Percentiles rank a stretch among this genome's conserved stretches.
phyloP scores from a whole-genome alignment of 2,888 invertebrate genomes.

The Ceriagrion tenellum region DNA sequence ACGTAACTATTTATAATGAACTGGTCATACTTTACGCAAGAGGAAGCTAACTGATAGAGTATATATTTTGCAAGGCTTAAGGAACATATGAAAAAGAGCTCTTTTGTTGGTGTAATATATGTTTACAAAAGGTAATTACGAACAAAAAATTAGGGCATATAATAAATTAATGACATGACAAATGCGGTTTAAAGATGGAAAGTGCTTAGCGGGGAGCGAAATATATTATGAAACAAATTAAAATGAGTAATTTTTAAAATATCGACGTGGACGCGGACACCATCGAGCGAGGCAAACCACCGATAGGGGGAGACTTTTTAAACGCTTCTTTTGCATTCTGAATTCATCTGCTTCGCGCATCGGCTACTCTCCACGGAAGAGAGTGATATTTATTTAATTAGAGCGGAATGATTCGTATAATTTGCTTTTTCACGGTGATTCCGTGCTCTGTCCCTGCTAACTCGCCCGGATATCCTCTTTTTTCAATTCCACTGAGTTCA shows the following conservation, averaged over 20 bases:
- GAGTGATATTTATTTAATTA: slow-evolving; percentile 8
- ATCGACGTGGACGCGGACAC: background rate
- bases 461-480: background rate
- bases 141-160: background rate
- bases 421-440: background rate
- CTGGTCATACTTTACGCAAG: too few species aligned
- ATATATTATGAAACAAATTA: background rate
- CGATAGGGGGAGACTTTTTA: background rate
- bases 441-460: background rate
- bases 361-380: background rate
- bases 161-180: background rate
- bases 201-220: background rate
- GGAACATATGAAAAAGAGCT: too few species aligned
- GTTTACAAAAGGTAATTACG: background rate
- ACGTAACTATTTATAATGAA: too few species aligned
- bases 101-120: too few species aligned
- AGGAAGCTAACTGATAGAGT: too few species aligned
- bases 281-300: background rate
- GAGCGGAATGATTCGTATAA: background rate
- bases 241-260: background rate
- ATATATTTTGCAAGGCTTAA: too few species aligned
- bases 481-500: background rate
- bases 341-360: background rate
- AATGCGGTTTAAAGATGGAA: background rate
- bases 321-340: background rate